Percentiles rank a stretch among this genome's conserved stretches.
Evolutionary conservation across 2,113 vertebrate species (phyloP).

Genomic region (Colaptes auratus): DNA sequence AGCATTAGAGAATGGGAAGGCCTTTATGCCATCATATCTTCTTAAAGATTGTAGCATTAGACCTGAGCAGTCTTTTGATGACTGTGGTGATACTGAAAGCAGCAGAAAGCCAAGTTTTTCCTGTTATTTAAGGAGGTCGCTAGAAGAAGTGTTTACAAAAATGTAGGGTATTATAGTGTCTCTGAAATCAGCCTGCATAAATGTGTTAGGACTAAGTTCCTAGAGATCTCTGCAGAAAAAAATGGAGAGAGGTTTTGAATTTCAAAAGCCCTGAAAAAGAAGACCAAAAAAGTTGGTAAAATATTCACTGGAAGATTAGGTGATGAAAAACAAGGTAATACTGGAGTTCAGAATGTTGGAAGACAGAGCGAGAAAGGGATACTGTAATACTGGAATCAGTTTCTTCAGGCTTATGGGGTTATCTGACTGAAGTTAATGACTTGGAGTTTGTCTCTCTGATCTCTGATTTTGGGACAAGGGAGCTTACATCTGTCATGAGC

Average conservation of each 20-base stretch:
- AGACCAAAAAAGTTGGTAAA: background rate
- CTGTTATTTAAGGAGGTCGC: background rate
- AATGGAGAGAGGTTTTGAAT: background rate
- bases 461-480: background rate
- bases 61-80: background rate
- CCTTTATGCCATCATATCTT: background rate
- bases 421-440: slow-evolving; percentile 13
- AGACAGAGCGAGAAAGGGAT: background rate
- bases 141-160: background rate
- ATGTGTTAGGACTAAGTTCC: background rate
- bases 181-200: background rate
- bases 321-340: background rate
- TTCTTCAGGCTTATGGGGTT: background rate
- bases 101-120: background rate
- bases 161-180: background rate
- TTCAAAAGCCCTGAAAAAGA: background rate
- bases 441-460: background rate
- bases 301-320: background rate
- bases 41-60: background rate
- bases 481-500: background rate
- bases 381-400: background rate
- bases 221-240: background rate
- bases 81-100: background rate
- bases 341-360: background rate
- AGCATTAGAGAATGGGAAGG: background rate